Conservation (phyloP, 2,113 vertebrate genomes). For the Vanacampus margaritifer region DNA sequence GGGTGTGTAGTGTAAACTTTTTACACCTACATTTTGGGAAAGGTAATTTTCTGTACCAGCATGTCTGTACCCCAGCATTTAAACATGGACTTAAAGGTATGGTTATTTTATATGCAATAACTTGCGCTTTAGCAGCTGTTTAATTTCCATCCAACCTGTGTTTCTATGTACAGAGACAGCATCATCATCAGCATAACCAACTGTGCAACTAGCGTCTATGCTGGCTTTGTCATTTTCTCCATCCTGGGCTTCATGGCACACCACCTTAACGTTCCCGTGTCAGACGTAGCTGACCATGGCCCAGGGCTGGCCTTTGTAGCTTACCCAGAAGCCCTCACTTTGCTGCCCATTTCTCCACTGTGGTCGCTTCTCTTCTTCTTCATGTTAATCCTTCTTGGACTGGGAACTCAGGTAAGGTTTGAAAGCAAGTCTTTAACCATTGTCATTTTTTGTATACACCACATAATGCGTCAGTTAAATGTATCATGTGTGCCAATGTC, state of each 20-base stretch:
- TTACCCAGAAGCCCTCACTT: slow-evolving; percentile 93
- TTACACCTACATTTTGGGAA: neutral
- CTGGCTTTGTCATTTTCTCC: slow-evolving; percentile 98
- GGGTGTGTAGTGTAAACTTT: too few relatives aligned
- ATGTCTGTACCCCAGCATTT: neutral
- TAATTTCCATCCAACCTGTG: neutral
- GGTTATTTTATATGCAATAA: neutral
- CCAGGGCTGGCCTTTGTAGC: slow-evolving; percentile 94
- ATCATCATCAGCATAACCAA: slow-evolving; percentile 98
- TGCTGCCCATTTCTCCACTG: slow-evolving; percentile 90
- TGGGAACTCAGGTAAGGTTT: slow-evolving; percentile 89
- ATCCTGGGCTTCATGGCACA: slow-evolving; percentile 98
- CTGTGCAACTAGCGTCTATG: slow-evolving; percentile 94
- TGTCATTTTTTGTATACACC: neutral
- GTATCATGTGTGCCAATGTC: too few relatives aligned
- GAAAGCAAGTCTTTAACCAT: neutral
- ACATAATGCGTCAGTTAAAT: neutral
- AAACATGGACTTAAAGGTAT: neutral
- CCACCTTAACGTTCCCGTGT: slow-evolving; percentile 89
- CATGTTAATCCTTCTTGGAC: slow-evolving; percentile 96
- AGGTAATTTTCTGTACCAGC: neutral
- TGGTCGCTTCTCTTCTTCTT: slow-evolving; percentile 99
- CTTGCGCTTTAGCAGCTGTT: neutral
- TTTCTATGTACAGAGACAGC: slow-evolving; percentile 81
- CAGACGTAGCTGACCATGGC: slow-evolving; percentile 92